A percentile compares a stretch with the other conserved stretches of the same genome.
Conservation (phyloP, 2,113 vertebrate species). For the Boleophthalmus pectinirostris region DNA sequence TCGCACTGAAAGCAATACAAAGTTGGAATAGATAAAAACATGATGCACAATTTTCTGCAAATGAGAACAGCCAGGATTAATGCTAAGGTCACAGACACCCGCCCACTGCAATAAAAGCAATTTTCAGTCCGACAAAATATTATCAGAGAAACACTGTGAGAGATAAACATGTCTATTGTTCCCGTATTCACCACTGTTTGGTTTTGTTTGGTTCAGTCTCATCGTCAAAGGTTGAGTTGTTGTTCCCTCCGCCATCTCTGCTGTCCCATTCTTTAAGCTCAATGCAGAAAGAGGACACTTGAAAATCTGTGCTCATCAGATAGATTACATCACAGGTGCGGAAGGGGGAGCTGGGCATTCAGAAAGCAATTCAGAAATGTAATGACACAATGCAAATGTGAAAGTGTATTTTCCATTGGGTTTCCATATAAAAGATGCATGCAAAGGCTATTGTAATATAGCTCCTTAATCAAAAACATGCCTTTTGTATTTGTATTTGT, state of each 20-base stretch:
- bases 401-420: neutral
- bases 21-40: neutral
- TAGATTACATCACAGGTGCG: neutral
- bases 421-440: neutral
- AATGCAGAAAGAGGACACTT: neutral
- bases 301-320: neutral
- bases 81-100: conserved; percentile 2
- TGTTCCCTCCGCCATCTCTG: neutral
- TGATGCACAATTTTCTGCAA: neutral
- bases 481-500: neutral
- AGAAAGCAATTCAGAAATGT: neutral
- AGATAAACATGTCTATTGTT: neutral
- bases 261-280: neutral
- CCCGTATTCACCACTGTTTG: neutral
- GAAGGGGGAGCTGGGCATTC: neutral
- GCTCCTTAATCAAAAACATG: neutral
- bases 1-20: neutral
- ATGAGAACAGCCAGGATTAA: conserved; percentile 1
- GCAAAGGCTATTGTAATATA: neutral
- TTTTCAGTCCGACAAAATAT: neutral
- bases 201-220: neutral
- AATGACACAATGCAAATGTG: neutral
- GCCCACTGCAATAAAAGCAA: conserved; percentile 8
- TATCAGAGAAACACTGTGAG: neutral
- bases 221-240: conserved; percentile 6